Conservation (phyloP, 2,797 vertebrate species). For the Taenioides sp. region DNA sequence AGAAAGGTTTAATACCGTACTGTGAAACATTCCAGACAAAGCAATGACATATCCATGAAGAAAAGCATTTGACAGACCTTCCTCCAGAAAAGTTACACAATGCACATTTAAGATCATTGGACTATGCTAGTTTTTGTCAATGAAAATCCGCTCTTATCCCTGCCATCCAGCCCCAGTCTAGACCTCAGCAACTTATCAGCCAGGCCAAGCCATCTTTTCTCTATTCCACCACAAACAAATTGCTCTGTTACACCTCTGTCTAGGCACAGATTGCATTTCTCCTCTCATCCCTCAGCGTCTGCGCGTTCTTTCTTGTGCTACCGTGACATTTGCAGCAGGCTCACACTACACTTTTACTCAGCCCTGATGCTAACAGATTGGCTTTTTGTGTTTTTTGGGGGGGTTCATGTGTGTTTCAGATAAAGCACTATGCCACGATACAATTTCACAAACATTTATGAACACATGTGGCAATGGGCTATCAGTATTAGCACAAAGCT, state of each 20-base stretch:
- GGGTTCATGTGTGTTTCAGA: slow-evolving; percentile 37
- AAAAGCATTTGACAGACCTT: too few relatives aligned
- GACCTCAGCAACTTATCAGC: slow-evolving; percentile 64
- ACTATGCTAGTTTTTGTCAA: slow-evolving; percentile 45
- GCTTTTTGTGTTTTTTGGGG: slow-evolving; percentile 22
- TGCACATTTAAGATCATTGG: too few relatives aligned
- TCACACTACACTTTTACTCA: slow-evolving; percentile 36
- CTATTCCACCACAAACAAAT: slow-evolving; percentile 78
- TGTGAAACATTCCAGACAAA: too few relatives aligned
- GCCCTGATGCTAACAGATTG: slow-evolving; percentile 29
- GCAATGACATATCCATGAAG: too few relatives aligned
- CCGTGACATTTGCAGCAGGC: slow-evolving; percentile 68
- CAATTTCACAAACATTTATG: slow-evolving; percentile 25
- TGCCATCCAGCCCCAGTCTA: slow-evolving; percentile 51
- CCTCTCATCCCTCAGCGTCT: slow-evolving; percentile 72
- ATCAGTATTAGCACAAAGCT: slow-evolving; percentile 19
- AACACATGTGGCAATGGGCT: slow-evolving; percentile 11
- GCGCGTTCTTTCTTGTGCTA: slow-evolving; percentile 67
- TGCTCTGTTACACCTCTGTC: slow-evolving; percentile 78
- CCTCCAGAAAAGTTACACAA: too few relatives aligned
- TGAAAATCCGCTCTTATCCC: slow-evolving; percentile 59
- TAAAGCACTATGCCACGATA: slow-evolving; percentile 53
- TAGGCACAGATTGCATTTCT: slow-evolving; percentile 79
- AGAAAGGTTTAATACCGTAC: too few relatives aligned
- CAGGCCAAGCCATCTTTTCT: slow-evolving; percentile 67